These are phyloP conservation scores for Hartigia nigra DNA, from an alignment of 2,888 invertebrate species.

Conservation along the genomic window DNA sequence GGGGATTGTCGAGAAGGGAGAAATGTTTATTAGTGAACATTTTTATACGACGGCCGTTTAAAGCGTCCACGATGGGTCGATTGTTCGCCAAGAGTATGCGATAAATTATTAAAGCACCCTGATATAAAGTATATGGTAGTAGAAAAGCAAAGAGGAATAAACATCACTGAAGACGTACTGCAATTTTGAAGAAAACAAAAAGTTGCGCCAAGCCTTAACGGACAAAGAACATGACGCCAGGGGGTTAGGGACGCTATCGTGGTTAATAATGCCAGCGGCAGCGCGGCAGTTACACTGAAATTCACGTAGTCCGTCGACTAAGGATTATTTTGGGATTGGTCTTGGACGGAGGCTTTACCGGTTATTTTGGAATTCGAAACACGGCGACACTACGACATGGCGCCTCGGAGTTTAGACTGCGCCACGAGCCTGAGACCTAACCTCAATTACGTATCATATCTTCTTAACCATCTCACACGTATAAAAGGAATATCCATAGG, in stretches of 20 bases:
- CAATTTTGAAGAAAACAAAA: neutral
- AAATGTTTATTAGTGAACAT: neutral
- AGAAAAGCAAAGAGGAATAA: neutral
- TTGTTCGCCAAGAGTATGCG: neutral
- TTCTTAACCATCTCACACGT: neutral
- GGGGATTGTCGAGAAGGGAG: neutral
- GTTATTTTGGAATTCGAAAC: constrained; percentile 38
- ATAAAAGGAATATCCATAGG: too few relatives aligned
- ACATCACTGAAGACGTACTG: neutral
- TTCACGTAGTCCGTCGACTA: constrained; percentile 17
- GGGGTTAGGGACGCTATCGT: neutral
- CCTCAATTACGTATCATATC: constrained; percentile 26
- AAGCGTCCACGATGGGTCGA: neutral
- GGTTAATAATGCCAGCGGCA: constrained; percentile 7
- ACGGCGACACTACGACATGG: constrained; percentile 13
- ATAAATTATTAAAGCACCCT: neutral
- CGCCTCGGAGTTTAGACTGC: constrained; percentile 26
- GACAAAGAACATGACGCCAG: neutral
- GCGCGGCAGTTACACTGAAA: constrained; percentile 9
- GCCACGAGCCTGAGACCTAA: constrained; percentile 26
- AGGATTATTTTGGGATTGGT: constrained; percentile 42
- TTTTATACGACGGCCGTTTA: neutral
- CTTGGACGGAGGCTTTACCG: constrained; percentile 27
- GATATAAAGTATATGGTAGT: neutral
- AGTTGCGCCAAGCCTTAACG: neutral